Percentiles rank a stretch among this genome's conserved stretches.
These are phyloP conservation scores for Stichopus horrens DNA, from an alignment of 53 echinoderm and acorn worm genomes.

Conservation along the genomic window DNA sequence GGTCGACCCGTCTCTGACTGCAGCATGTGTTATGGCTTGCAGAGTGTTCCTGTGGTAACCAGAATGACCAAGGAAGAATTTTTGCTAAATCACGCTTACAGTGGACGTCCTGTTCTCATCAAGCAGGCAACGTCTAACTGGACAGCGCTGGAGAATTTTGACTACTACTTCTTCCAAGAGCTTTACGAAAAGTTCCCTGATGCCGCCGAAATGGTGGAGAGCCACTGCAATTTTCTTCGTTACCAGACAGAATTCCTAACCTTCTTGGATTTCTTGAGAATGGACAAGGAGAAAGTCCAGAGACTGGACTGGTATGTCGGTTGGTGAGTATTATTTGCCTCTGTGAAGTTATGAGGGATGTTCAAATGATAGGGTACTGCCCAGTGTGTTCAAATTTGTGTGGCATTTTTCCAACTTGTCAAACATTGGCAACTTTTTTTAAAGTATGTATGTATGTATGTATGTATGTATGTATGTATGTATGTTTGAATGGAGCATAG, in stretches of 20 bases:
- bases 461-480: no score
- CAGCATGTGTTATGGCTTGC: conserved; percentile 65
- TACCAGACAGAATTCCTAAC: conserved; percentile 77
- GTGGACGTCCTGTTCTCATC: conserved; percentile 69
- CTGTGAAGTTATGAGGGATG: neutral
- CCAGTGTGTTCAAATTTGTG: no score
- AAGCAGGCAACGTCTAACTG: conserved; percentile 67
- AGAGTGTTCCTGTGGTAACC: conserved; percentile 54
- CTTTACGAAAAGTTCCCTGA: conserved; percentile 59
- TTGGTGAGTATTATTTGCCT: conserved; percentile 76
- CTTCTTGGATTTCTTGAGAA: conserved; percentile 69
- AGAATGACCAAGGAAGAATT: conserved; percentile 74
- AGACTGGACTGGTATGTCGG: conserved; percentile 86
- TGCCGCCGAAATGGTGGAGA: conserved; percentile 61
- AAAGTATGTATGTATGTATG: neutral
- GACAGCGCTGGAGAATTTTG: conserved; percentile 71
- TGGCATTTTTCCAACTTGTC: no score
- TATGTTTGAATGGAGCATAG: neutral
- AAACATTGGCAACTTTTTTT: neutral
- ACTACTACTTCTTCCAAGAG: conserved; percentile 71
- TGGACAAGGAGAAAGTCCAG: conserved; percentile 67
- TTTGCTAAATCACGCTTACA: conserved; percentile 76
- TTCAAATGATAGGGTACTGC: neutral
- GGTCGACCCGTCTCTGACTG: conserved; percentile 70
- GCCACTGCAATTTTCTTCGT: conserved; percentile 79